phyloP scores from a whole-genome alignment of 2,888 invertebrate genomes.

The Oligia fasciuncula region DNA sequence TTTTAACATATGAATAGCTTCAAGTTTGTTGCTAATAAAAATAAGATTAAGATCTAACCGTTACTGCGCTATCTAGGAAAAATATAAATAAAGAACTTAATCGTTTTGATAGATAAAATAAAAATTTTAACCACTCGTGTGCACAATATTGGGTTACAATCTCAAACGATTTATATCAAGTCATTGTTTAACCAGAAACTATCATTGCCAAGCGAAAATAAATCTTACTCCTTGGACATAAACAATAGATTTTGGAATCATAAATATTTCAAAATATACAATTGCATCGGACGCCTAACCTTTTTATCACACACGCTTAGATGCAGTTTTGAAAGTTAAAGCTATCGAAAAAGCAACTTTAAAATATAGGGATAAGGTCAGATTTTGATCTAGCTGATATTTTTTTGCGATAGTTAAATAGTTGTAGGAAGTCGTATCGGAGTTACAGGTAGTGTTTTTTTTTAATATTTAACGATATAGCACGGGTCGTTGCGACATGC shows the following conservation, averaged over 20 bases:
- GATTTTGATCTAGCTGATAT: slow-evolving; percentile 18
- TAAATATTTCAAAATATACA: slow-evolving; percentile 59
- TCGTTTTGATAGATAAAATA: slow-evolving; percentile 43
- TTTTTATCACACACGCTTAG: slow-evolving; percentile 47
- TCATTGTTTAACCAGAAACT: slow-evolving; percentile 44
- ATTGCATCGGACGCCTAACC: slow-evolving; percentile 68
- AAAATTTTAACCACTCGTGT: slow-evolving; percentile 79
- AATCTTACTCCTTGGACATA: slow-evolving; percentile 47
- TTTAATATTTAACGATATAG: slow-evolving; percentile 80
- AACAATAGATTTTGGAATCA: slow-evolving; percentile 39
- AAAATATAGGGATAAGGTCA: slow-evolving; percentile 3
- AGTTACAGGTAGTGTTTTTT: slow-evolving; percentile 83
- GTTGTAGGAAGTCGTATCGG: slow-evolving; percentile 50
- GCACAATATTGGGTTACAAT: slow-evolving; percentile 84
- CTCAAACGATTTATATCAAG: slow-evolving; percentile 71
- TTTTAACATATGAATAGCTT: not conserved
- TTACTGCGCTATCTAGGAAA: not conserved
- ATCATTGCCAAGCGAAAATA: slow-evolving; percentile 51
- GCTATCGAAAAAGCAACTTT: slow-evolving; percentile 48
- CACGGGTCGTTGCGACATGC: slow-evolving; percentile 80
- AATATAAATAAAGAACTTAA: slow-evolving; percentile 1
- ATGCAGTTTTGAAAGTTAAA: slow-evolving; percentile 39
- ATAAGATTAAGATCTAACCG: slow-evolving; percentile 29
- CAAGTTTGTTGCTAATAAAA: not conserved
- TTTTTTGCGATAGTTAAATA: slow-evolving; percentile 52